Percentiles rank a stretch among this genome's conserved stretches.
phyloP scores from a whole-genome alignment of 1,140 invertebrate species.

The Drosophila obscura region DNA sequence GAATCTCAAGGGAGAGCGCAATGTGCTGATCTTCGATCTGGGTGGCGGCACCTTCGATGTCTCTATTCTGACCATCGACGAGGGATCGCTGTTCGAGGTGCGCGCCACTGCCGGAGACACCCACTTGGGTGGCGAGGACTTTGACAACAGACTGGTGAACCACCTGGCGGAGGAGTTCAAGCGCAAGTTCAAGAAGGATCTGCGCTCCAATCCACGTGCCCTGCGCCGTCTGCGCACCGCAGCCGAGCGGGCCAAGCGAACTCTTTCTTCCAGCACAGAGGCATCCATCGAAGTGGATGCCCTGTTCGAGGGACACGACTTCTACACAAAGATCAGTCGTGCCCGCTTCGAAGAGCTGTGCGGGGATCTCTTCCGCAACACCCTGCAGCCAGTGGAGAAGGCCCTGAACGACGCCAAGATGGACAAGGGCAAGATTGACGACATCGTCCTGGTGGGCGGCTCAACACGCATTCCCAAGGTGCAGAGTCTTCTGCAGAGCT shows the following conservation, averaged over 20 bases:
- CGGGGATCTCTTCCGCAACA: constrained; percentile 90
- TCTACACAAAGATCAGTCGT: constrained; percentile 92
- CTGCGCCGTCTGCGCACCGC: constrained; percentile 90
- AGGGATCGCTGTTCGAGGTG: constrained; percentile 92
- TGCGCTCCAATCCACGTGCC: constrained; percentile 89
- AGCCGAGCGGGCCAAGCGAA: constrained; percentile 89
- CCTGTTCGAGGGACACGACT: constrained; percentile 90
- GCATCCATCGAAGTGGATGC: constrained; percentile 90
- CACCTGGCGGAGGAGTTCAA: constrained; percentile 90
- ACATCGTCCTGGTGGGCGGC: constrained; percentile 87
- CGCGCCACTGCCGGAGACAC: constrained; percentile 91
- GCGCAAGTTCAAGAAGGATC: constrained; percentile 92
- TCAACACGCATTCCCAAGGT: constrained; percentile 88
- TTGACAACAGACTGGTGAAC: constrained; percentile 92
- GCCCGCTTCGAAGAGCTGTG: constrained; percentile 94
- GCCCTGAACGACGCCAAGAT: constrained; percentile 90
- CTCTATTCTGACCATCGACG: constrained; percentile 93
- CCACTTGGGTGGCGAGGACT: constrained; percentile 92
- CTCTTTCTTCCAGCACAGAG: constrained; percentile 87
- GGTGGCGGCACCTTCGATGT: constrained; percentile 93
- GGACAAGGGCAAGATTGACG: constrained; percentile 88
- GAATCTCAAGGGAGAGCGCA: constrained; percentile 90
- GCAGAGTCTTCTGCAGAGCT: constrained; percentile 86
- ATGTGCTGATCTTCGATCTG: constrained; percentile 89
- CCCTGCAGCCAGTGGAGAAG: constrained; percentile 89